phyloP scores from a whole-genome alignment of 2,888 invertebrate species.

The Neoascia interrupta region DNA sequence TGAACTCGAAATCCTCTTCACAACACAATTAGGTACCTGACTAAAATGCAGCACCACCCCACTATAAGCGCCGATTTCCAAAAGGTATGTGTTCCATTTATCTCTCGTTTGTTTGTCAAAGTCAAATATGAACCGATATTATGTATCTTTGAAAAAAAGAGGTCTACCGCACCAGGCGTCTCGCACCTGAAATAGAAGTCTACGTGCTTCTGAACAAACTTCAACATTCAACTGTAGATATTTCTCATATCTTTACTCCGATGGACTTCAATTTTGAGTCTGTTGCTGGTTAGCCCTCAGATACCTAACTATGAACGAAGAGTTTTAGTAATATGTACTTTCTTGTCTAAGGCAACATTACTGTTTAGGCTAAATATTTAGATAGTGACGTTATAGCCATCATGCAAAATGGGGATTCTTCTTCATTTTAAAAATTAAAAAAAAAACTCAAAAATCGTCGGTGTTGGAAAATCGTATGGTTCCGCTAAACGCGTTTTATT shows the following conservation, averaged over 20 bases:
- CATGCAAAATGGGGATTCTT: background rate
- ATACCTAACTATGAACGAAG: conserved; percentile 1
- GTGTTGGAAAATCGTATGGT: background rate
- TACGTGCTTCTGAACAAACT: conserved; percentile 45
- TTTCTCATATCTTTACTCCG: conserved; percentile 14
- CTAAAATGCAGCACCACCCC: conserved; percentile 20
- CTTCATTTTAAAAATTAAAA: background rate
- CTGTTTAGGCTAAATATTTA: conserved; percentile 46
- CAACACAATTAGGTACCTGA: conserved; percentile 4
- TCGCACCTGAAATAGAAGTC: conserved; percentile 49
- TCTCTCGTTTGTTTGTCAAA: conserved; percentile 46
- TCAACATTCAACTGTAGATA: background rate
- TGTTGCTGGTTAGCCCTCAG: no score
- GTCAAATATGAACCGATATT: conserved; percentile 48
- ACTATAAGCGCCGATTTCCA: conserved; percentile 34
- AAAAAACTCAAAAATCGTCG: background rate
- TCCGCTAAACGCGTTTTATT: no score
- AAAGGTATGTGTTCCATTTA: conserved; percentile 55
- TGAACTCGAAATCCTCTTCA: conserved; percentile 9
- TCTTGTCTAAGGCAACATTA: conserved; percentile 23
- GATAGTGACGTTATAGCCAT: background rate
- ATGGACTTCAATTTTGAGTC: no score
- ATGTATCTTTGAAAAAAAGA: conserved; percentile 15
- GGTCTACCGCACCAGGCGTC: conserved; percentile 13
- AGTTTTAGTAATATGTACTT: background rate